Evolutionary conservation across 2,113 vertebrate species (phyloP).

Genomic region (Peromyscus californicus): DNA sequence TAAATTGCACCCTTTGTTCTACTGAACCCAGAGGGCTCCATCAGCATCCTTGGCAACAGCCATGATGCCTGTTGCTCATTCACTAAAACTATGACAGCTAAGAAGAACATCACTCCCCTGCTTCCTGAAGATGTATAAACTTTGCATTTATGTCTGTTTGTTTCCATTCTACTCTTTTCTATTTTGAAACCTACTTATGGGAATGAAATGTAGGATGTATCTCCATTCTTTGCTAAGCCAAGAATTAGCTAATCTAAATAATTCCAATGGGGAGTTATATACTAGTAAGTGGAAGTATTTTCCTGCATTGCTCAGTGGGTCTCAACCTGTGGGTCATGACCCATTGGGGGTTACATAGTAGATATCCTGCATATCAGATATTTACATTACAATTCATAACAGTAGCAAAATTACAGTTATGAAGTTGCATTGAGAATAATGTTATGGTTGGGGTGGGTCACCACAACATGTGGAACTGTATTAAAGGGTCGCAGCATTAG

Average conservation of each 20-base stretch:
- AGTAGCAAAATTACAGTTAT: not conserved
- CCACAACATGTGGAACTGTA: not conserved
- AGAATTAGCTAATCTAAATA: constrained; percentile 12
- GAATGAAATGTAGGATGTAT: not conserved
- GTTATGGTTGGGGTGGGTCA: not conserved
- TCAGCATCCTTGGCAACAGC: not conserved
- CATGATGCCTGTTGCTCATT: not conserved
- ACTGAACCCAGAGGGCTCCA: not conserved
- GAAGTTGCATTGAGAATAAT: not conserved
- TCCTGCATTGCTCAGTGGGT: not conserved
- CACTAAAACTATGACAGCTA: not conserved
- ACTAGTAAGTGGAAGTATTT: not conserved
- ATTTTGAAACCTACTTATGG: not conserved
- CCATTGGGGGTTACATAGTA: too few relatives aligned
- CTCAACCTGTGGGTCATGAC: not conserved
- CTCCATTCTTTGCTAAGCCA: constrained; percentile 40
- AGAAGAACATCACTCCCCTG: constrained; percentile 19
- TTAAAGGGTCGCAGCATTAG: too few relatives aligned
- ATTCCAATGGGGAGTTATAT: not conserved
- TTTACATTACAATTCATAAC: not conserved
- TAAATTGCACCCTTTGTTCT: constrained; percentile 28
- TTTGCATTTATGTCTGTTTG: not conserved
- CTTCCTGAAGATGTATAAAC: not conserved
- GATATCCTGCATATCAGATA: not conserved
- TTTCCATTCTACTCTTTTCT: not conserved